Percentiles rank a stretch among this genome's conserved stretches.
Conservation (phyloP, 2,888 invertebrate genomes). For the Drosophila affinis region DNA sequence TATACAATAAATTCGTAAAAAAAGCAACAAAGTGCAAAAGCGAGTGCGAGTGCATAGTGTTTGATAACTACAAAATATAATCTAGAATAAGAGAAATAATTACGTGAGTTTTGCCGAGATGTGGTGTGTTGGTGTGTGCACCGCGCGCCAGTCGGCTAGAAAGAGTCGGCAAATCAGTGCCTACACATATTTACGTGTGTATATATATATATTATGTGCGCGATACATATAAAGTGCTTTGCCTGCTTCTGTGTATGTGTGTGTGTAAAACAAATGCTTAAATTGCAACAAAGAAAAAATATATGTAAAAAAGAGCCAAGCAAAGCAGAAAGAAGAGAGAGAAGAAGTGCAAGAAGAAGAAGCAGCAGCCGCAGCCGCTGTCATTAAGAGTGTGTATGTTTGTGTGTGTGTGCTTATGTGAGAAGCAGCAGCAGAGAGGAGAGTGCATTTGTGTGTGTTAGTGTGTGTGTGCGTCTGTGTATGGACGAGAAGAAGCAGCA, state of each 20-base stretch:
- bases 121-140: constrained; percentile 10
- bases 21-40: constrained; percentile 50
- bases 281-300: constrained; percentile 51
- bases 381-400: constrained; percentile 10
- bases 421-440: background rate
- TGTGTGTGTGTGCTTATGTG: constrained; percentile 23
- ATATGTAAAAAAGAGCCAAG: constrained; percentile 40
- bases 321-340: constrained; percentile 40
- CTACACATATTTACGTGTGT: constrained; percentile 32
- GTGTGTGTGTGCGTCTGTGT: constrained; percentile 34
- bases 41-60: background rate
- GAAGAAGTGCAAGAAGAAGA: constrained; percentile 33
- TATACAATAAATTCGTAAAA: constrained; percentile 53
- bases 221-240: constrained; percentile 20
- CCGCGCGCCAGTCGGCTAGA: background rate
- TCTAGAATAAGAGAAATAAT: background rate
- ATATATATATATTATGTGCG: constrained; percentile 36
- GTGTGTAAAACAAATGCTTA: constrained; percentile 60
- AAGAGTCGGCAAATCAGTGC: constrained; percentile 46
- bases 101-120: constrained; percentile 10
- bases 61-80: background rate
- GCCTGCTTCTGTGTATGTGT: constrained; percentile 39
- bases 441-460: constrained; percentile 6
- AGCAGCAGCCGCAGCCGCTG: constrained; percentile 47
- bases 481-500: constrained; percentile 43